phyloP scores from a whole-genome alignment of 92 coral and sea anemone species.

The Heliopora coerulea region DNA sequence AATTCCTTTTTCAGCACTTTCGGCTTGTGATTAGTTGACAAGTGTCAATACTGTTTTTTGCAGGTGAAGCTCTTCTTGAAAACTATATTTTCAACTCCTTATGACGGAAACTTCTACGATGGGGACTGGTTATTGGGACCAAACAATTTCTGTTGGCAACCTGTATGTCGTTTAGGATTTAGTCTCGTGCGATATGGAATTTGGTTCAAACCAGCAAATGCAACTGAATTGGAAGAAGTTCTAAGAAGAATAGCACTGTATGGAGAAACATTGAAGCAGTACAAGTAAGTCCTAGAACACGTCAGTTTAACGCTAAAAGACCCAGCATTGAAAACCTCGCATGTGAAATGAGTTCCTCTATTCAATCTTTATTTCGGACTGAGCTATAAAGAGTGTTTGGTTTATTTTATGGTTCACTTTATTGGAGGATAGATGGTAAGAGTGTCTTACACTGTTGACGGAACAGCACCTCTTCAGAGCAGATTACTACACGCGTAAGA shows the following conservation, averaged over 20 bases:
- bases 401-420: no score
- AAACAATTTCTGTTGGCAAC: constrained; percentile 80
- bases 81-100: constrained; percentile 65
- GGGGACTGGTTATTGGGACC: constrained; percentile 94
- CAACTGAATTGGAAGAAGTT: constrained; percentile 48
- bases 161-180: constrained; percentile 45
- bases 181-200: constrained; percentile 1
- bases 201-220: constrained; percentile 42
- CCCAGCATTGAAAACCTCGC: no score
- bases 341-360: no score
- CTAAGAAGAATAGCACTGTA: constrained; percentile 45
- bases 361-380: no score
- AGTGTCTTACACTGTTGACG: no score
- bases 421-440: no score
- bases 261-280: constrained; percentile 60
- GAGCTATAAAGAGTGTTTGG: no score
- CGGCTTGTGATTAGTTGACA: no score
- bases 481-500: no score
- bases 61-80: constrained; percentile 57
- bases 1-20: no score
- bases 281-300: constrained; percentile 28
- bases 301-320: no score
- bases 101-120: constrained; percentile 65
- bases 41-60: neutral
- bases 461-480: no score